A percentile compares a stretch with the other conserved stretches of the same genome.
phyloP scores from a whole-genome alignment of 2,888 invertebrate genomes.

The Trisateles emortualis region DNA sequence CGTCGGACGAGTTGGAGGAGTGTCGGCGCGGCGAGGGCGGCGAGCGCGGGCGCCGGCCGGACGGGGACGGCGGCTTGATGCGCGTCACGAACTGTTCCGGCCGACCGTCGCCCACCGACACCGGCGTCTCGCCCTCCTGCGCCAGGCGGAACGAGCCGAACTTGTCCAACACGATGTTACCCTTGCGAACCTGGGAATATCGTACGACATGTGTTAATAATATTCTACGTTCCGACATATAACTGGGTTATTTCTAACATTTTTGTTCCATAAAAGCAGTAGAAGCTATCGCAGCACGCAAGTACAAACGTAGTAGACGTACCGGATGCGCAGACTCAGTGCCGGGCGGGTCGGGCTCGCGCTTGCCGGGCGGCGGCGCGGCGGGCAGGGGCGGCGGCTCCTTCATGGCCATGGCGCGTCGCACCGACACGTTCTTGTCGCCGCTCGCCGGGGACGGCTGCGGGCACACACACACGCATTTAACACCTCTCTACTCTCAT shows the following conservation, averaged over 20 bases:
- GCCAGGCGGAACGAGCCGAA: conserved; percentile 91
- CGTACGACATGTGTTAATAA: not conserved
- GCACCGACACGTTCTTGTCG: conserved; percentile 88
- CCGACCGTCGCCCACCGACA: conserved; percentile 78
- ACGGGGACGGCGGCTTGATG: conserved; percentile 77
- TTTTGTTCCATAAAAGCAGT: no score
- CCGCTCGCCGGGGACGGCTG: conserved; percentile 63
- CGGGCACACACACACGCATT: not conserved
- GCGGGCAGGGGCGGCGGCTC: conserved; percentile 87
- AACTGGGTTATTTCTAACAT: no score
- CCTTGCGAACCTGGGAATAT: conserved; percentile 79
- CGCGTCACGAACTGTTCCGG: conserved; percentile 85
- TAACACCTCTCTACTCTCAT: not conserved
- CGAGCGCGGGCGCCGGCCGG: conserved; percentile 74
- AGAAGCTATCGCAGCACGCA: not conserved
- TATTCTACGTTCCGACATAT: no score
- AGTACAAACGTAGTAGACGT: not conserved
- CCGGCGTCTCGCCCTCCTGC: conserved; percentile 83
- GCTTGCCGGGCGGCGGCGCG: conserved; percentile 82
- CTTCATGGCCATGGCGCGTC: conserved; percentile 88
- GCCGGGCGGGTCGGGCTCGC: conserved; percentile 87
- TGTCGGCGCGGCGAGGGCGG: conserved; percentile 79
- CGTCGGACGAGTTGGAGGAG: conserved; percentile 78
- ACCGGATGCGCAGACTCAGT: conserved; percentile 77
- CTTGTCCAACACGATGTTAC: conserved; percentile 90